phyloP scores from a whole-genome alignment of 1,140 invertebrate genomes.

The Anoplophora glabripennis region DNA sequence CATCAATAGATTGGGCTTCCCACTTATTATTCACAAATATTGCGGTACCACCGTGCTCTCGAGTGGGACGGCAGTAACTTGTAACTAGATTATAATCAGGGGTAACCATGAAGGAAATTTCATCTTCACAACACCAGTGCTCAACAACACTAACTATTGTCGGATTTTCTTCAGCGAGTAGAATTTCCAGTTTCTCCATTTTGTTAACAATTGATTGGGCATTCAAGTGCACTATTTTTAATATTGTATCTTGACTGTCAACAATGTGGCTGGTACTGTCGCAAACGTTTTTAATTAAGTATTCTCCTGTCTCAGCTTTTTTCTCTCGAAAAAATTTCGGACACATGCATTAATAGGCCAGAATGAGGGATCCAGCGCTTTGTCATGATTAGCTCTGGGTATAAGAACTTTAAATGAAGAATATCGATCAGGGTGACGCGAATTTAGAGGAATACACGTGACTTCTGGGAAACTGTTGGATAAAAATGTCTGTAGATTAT shows the following conservation, averaged over 20 bases:
- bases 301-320: not conserved
- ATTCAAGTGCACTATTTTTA: constrained; percentile 6
- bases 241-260: not conserved
- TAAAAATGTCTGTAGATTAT: no score
- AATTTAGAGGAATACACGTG: no score
- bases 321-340: no score
- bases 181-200: constrained; percentile 4
- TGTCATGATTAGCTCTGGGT: no score
- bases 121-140: constrained; percentile 8
- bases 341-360: no score
- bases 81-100: not conserved
- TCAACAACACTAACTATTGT: constrained; percentile 5
- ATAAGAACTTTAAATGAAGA: no score
- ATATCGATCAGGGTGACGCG: no score
- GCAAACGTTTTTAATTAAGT: no score
- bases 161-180: not conserved
- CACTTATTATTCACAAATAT: constrained; percentile 1
- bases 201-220: constrained; percentile 1
- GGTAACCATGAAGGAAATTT: not conserved
- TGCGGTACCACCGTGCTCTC: not conserved
- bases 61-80: not conserved
- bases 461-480: no score
- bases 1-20: not conserved
- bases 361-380: no score
- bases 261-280: no score